Evolutionary conservation across 2,113 vertebrate genomes (phyloP).

Genomic region (Ginglymostoma cirratum): DNA sequence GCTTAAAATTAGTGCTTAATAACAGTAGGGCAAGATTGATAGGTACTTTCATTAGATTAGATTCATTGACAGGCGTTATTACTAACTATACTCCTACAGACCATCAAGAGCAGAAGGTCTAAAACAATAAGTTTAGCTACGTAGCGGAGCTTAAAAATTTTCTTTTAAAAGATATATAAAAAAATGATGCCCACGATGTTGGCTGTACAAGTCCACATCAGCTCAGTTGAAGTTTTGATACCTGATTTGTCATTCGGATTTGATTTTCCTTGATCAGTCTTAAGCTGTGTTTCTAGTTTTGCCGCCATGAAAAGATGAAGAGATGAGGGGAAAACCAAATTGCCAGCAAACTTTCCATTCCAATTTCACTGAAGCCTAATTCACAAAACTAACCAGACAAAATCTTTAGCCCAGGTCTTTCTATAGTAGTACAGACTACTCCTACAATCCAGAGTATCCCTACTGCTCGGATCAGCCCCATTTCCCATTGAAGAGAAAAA

Average conservation of each 20-base stretch:
- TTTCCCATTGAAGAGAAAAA: background rate
- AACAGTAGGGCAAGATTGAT: background rate
- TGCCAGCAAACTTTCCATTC: background rate
- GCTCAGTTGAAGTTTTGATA: background rate
- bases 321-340: background rate
- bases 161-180: background rate
- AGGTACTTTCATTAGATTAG: background rate
- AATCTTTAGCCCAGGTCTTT: background rate
- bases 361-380: background rate
- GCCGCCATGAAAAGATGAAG: background rate
- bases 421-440: background rate
- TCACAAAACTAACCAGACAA: background rate
- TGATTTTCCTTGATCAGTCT: background rate
- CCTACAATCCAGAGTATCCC: background rate
- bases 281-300: background rate
- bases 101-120: background rate
- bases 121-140: background rate
- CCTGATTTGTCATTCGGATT: background rate
- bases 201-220: background rate
- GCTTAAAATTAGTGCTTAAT: background rate
- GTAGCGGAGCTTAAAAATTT: background rate
- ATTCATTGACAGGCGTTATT: background rate
- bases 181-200: background rate
- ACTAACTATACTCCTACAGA: background rate
- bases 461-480: background rate